phyloP scores from a whole-genome alignment of 2,888 invertebrate genomes.

The Platycheirus albimanus region DNA sequence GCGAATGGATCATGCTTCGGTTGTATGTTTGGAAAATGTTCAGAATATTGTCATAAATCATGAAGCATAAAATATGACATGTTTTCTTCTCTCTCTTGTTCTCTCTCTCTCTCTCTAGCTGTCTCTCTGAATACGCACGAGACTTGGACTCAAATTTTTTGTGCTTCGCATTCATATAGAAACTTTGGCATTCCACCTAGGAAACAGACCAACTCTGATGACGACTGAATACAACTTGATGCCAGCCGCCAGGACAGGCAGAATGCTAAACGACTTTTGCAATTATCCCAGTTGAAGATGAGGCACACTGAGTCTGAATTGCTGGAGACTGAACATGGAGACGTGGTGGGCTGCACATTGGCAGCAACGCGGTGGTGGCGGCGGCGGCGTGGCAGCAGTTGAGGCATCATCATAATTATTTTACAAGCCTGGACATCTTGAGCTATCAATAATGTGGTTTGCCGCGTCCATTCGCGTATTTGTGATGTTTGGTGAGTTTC shows the following conservation, averaged over 20 bases:
- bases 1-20: constrained; percentile 33
- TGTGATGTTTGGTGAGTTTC: constrained; percentile 69
- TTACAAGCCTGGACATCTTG: constrained; percentile 74
- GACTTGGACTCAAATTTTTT: constrained; percentile 33
- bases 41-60: constrained; percentile 71
- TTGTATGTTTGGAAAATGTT: constrained; percentile 58
- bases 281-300: constrained; percentile 70
- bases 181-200: constrained; percentile 69
- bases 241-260: constrained; percentile 50
- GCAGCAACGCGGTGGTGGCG: background rate
- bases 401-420: constrained; percentile 73
- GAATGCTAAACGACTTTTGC: constrained; percentile 74
- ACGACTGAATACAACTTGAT: constrained; percentile 19
- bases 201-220: constrained; percentile 46
- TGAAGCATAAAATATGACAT: constrained; percentile 73
- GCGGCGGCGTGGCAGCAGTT: constrained; percentile 25
- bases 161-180: constrained; percentile 27
- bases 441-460: constrained; percentile 73
- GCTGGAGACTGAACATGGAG: too few species aligned
- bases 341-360: background rate
- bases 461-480: constrained; percentile 42
- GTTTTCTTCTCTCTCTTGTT: constrained; percentile 36
- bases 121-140: constrained; percentile 67
- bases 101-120: too few species aligned
- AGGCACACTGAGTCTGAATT: too few species aligned